phyloP scores from a whole-genome alignment of 2,797 vertebrate species.

The Peromyscus aztecus region DNA sequence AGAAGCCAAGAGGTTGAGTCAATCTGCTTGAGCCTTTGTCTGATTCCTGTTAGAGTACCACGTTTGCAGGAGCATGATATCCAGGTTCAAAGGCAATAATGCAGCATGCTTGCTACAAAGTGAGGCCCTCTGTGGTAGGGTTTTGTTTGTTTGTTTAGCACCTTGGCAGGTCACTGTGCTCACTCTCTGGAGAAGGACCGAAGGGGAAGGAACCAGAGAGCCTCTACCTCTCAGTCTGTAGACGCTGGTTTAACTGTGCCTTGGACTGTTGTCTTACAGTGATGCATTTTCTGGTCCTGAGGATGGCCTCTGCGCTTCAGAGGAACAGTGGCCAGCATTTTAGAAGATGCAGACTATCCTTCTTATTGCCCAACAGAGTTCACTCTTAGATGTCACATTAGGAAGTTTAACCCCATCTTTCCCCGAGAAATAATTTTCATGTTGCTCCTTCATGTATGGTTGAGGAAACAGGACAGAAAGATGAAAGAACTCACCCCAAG shows the following conservation, averaged over 20 bases:
- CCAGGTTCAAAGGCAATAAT: neutral
- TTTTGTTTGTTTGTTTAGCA: neutral
- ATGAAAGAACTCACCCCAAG: neutral
- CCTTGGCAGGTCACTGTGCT: accelerated
- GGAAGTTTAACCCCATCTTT: neutral
- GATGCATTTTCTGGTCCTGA: neutral
- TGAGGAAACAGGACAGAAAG: conserved; percentile 35
- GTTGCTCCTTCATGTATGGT: neutral
- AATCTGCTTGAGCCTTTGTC: neutral
- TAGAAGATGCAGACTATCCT: neutral
- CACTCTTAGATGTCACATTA: neutral
- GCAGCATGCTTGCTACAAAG: neutral
- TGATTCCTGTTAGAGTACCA: neutral
- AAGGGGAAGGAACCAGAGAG: neutral
- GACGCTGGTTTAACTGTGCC: neutral
- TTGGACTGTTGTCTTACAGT: neutral
- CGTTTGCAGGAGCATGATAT: neutral
- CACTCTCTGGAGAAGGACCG: neutral
- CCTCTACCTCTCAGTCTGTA: neutral
- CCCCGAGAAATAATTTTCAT: neutral
- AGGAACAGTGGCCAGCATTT: neutral
- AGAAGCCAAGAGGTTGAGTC: neutral
- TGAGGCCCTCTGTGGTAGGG: neutral
- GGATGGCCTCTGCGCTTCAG: neutral
- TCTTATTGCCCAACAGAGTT: neutral